Evolutionary conservation across 2,113 vertebrate genomes (phyloP), one percentile per base, ranked within the genome.

Genomic region (Cephalopholis sonnerati): DNA sequence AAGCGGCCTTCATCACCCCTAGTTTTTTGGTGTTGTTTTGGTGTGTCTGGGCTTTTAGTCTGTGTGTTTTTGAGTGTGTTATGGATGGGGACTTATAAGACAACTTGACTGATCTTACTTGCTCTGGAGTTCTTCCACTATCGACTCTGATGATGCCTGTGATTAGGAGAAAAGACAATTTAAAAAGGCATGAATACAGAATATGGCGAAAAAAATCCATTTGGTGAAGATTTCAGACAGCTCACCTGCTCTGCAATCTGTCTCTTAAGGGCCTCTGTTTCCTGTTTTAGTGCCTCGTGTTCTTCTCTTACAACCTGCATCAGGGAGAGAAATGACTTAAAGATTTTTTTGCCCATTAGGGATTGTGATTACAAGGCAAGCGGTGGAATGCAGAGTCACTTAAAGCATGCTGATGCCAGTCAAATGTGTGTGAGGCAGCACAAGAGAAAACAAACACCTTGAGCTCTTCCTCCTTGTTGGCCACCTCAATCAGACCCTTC

Each of bases 391-490:
- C 50, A 82, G 48, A 54, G 46, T 83, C 62, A 77, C 6, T 50
- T 46, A 20, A 79, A 71, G 25, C 0, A 72, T 51, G 46, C 54
- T 55, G 54, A 75, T 48, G n/a, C 81, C 8, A 72, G 57, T 67
- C 12, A 78, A 50, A 74, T 66, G 24, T 20, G 50, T n/a, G 48
- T 29, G 67, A 77, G 22, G 15, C 20, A 67, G 61, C 58, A 67
- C 2, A 58, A 79, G 7, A 69, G 9, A 64, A 75, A 79, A 77
- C 29, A 27, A 18, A 36, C 65, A 99, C 98, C 96, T 96, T 97
- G 51, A 99, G 93, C 59, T 97, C 96, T n/a, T 98, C 97, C 74
- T 98, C 97, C 87, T 98, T 99, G 87, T 98, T 98, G 79, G 98
- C 98, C 94, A 99, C 95, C 91, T 99, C 95, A 83, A 99, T 99